These are phyloP conservation scores for Trissolcus brochymenae DNA, from an alignment of 2,888 invertebrate species.

Conservation along the genomic window DNA sequence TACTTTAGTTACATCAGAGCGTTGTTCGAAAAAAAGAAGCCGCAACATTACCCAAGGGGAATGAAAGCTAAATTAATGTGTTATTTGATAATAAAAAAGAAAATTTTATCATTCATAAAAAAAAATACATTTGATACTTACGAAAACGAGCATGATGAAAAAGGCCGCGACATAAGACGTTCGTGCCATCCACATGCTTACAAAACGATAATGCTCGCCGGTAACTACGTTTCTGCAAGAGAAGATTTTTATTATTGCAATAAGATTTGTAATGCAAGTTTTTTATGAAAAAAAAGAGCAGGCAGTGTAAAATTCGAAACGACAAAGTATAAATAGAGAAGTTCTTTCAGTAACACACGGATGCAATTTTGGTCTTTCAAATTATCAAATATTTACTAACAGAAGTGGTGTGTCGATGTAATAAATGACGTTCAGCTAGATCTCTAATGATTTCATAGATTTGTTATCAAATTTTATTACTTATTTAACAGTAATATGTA, in stretches of 20 bases:
- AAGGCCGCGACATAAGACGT: slow-evolving; percentile 97
- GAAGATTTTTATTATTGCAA: slow-evolving; percentile 18
- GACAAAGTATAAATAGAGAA: no score
- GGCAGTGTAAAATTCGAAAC: no score
- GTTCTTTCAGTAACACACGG: not conserved
- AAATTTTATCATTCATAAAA: slow-evolving; percentile 3
- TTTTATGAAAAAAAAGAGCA: no score
- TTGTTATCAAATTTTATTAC: not conserved
- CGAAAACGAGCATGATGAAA: slow-evolving; percentile 98
- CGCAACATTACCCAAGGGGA: no score
- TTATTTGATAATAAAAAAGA: not conserved
- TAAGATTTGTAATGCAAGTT: not conserved
- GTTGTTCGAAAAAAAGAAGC: no score
- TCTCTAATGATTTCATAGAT: not conserved
- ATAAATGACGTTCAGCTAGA: not conserved
- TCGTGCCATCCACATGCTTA: slow-evolving; percentile 96
- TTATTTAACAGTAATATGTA: not conserved
- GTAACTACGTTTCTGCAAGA: slow-evolving; percentile 93
- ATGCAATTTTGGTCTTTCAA: not conserved
- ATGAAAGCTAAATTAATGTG: not conserved
- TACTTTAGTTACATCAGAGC: no score
- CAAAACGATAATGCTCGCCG: slow-evolving; percentile 98
- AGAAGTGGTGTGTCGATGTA: not conserved
- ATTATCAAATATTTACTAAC: no score
- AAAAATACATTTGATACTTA: slow-evolving; percentile 81